Evolutionary conservation across 2,113 vertebrate species (phyloP).

Genomic region (Laterallus jamaicensis): DNA sequence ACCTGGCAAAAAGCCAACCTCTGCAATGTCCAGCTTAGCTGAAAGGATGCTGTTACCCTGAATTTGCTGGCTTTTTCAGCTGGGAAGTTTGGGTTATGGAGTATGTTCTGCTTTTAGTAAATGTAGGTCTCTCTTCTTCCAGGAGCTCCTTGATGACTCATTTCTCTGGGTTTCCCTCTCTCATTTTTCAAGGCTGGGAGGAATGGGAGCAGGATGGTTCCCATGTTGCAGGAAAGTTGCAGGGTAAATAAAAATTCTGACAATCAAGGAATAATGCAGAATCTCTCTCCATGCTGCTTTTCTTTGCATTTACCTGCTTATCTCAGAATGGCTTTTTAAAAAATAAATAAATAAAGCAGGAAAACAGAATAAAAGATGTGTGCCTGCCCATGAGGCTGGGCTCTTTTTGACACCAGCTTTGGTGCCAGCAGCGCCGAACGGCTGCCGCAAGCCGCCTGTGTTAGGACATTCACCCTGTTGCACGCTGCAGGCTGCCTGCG

Average conservation of each 20-base stretch:
- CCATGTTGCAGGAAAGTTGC: neutral
- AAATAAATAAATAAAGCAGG: neutral
- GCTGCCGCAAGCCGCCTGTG: neutral
- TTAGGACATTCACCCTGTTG: neutral
- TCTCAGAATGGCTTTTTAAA: neutral
- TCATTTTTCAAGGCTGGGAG: neutral
- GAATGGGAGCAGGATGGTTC: neutral
- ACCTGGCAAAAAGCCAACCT: neutral
- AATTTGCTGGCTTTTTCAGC: neutral
- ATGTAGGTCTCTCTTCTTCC: slow-evolving; percentile 6
- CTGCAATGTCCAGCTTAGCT: neutral
- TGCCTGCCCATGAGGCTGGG: neutral
- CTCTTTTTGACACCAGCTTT: neutral
- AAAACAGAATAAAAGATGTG: neutral
- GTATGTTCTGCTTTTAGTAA: neutral
- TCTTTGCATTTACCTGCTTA: neutral
- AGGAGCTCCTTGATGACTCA: slow-evolving; percentile 40
- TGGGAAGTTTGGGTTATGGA: neutral
- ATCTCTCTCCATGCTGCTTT: neutral
- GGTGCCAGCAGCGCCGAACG: neutral
- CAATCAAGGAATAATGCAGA: neutral
- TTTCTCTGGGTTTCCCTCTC: slow-evolving; percentile 34
- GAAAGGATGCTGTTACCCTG: rapidly evolving
- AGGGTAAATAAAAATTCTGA: neutral
- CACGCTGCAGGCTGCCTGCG: neutral